Conservation (phyloP, 2,888 invertebrate genomes). For the Erebia palarica region DNA sequence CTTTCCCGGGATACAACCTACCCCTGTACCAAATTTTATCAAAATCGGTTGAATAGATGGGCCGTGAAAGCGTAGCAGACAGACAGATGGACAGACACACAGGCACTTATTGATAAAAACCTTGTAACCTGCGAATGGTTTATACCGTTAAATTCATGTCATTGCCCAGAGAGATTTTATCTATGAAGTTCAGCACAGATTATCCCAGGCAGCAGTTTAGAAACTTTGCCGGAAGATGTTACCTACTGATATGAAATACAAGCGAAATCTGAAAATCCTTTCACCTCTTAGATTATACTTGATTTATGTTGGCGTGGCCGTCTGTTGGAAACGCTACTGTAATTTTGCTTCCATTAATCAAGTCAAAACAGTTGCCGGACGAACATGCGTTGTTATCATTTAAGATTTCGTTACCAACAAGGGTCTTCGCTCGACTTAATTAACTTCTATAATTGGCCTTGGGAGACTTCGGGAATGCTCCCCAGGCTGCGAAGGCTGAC, state of each 20-base stretch:
- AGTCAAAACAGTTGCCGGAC: slow-evolving; percentile 44
- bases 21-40: no score
- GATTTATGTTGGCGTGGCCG: slow-evolving; percentile 30
- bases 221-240: slow-evolving; percentile 23
- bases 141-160: slow-evolving; percentile 1
- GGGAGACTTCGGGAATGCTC: slow-evolving; percentile 39
- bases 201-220: slow-evolving; percentile 6
- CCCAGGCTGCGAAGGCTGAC: slow-evolving; percentile 33
- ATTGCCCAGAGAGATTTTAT: slow-evolving; percentile 23
- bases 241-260: slow-evolving; percentile 23
- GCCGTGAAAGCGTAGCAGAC: no score
- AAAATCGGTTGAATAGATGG: no score
- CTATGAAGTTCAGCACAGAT: slow-evolving; percentile 15
- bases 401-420: slow-evolving; percentile 55
- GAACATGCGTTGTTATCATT: slow-evolving; percentile 52
- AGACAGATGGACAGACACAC: no score
- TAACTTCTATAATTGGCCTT: slow-evolving; percentile 59
- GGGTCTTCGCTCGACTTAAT: slow-evolving; percentile 56
- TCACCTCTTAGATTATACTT: slow-evolving; percentile 32
- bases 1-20: no score
- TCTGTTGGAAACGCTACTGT: slow-evolving; percentile 37
- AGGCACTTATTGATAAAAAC: no score
- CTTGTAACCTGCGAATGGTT: neutral
- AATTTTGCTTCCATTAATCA: slow-evolving; percentile 45
- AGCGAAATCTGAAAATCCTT: slow-evolving; percentile 25